Evolutionary conservation across 2,113 vertebrate genomes (phyloP), one percentile per base, ranked within the genome.

Genomic region (Chloropsis cyanopogon): DNA sequence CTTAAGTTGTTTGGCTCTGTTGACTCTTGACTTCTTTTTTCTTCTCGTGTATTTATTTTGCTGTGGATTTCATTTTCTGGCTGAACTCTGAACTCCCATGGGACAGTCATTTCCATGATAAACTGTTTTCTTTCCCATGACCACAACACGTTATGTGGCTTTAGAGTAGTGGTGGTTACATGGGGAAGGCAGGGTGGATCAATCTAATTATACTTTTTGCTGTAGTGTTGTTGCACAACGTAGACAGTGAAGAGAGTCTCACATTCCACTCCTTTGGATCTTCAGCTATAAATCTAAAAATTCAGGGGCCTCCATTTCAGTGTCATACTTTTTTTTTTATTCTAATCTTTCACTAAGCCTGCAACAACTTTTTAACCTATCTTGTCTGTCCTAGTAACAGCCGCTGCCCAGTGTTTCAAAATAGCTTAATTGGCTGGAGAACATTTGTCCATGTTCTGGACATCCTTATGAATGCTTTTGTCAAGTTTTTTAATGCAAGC

Each of bases 41-140:
- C 37, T 37, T 37, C 87, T 76, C 71, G 71, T 72, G 56, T 86
- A 50, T 82, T 93, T 69, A 35, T 91, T 89, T 92, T 86, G 70
- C 42, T 83, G 63, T 92, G 71, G 49, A 53, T 96, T 95, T 89
- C 54, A 71, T 92, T 91, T 97, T 91, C 89, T 95, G 93, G 57
- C 75, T 94, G 93, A 95, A 90, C 84, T 90, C 80, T 94, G 65
- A 90, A 71, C 57, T 95, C 94, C 69, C 78, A 13, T 42, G 90
- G 78, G 95, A 82, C 53, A 73, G 42, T 56, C 24, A 69, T 93
- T 95, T 91, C 81, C 76, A 90, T 97, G 90, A 88, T 93, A 91
- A 94, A 92, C 78, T 65, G 86, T 95, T 96, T 95, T 92, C 95
- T 95, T 95, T 95, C 86, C 91, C 86, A 81, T 89, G 88, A 90